A percentile compares a stretch with the other conserved stretches of the same genome.
These are phyloP conservation scores for Zygothrica quintamaculata DNA, from an alignment of 2,888 invertebrate species.

Conservation along the genomic window DNA sequence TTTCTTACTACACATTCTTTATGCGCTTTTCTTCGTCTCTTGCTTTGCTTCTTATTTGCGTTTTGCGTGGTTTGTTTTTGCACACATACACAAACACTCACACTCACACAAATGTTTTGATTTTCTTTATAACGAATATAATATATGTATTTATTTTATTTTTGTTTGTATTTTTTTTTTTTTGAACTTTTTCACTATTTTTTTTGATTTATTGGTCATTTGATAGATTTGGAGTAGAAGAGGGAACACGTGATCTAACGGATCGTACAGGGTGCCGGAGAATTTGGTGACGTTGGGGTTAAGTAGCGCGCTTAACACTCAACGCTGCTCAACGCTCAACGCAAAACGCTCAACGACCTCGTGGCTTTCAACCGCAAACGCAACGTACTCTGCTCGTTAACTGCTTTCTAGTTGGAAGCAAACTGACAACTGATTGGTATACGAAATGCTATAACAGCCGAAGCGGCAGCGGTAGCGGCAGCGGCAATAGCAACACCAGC, in stretches of 20 bases:
- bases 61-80: conserved; percentile 7
- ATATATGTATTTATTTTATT: too few species aligned
- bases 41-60: conserved; percentile 1
- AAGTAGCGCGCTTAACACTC: conserved; percentile 64
- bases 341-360: conserved; percentile 83
- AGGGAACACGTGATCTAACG: conserved; percentile 50
- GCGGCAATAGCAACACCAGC: conserved; percentile 13
- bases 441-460: conserved; percentile 46
- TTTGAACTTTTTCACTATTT: conserved; percentile 34
- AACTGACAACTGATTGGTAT: conserved; percentile 84
- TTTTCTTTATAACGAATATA: too few species aligned
- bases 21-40: conserved; percentile 44
- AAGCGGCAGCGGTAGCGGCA: conserved; percentile 51
- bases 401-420: conserved; percentile 85
- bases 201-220: not conserved
- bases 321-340: conserved; percentile 76
- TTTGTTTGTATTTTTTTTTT: conserved; percentile 5
- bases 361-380: conserved; percentile 84
- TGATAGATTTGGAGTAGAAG: not conserved
- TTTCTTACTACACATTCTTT: conserved; percentile 65
- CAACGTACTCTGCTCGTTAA: conserved; percentile 81
- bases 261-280: conserved; percentile 24
- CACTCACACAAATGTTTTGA: conserved; percentile 49
- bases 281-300: conserved; percentile 59
- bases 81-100: conserved; percentile 33